Evolutionary conservation across 2,888 invertebrate genomes (phyloP).

Genomic region (Drosophila demipolita): DNA sequence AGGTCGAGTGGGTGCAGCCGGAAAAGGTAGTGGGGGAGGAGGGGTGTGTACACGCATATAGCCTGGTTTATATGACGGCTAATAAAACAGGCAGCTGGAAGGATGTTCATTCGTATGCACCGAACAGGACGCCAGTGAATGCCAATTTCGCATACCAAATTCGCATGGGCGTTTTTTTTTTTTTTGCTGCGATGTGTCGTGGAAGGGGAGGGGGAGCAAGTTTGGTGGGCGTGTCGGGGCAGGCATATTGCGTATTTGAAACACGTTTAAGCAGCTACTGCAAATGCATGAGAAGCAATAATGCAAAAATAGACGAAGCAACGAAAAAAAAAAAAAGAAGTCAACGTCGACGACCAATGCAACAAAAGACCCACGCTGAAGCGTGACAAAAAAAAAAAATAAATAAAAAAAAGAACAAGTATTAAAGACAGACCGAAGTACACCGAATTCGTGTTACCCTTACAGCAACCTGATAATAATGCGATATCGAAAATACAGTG

Average conservation of each 20-base stretch:
- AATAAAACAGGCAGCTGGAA: constrained; percentile 61
- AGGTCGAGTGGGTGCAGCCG: neutral
- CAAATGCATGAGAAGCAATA: constrained; percentile 70
- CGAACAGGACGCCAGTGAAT: constrained; percentile 44
- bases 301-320: constrained; percentile 51
- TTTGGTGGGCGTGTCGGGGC: constrained; percentile 18
- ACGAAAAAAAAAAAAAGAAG: constrained; percentile 1
- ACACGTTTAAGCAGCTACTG: constrained; percentile 77
- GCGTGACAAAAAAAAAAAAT: constrained; percentile 59
- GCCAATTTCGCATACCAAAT: constrained; percentile 63
- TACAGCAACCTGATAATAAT: neutral
- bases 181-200: neutral
- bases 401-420: neutral
- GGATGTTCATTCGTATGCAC: constrained; percentile 69
- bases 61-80: constrained; percentile 67
- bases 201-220: neutral
- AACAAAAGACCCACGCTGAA: constrained; percentile 55
- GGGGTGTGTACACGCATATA: constrained; percentile 18
- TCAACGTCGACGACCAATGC: constrained; percentile 23
- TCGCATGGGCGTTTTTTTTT: constrained; percentile 39
- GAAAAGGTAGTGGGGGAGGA: neutral
- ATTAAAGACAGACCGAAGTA: neutral
- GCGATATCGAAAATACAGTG: neutral
- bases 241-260: constrained; percentile 74
- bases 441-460: neutral